phyloP scores from a whole-genome alignment of 2,888 invertebrate species.

The Drosophila rubida region DNA sequence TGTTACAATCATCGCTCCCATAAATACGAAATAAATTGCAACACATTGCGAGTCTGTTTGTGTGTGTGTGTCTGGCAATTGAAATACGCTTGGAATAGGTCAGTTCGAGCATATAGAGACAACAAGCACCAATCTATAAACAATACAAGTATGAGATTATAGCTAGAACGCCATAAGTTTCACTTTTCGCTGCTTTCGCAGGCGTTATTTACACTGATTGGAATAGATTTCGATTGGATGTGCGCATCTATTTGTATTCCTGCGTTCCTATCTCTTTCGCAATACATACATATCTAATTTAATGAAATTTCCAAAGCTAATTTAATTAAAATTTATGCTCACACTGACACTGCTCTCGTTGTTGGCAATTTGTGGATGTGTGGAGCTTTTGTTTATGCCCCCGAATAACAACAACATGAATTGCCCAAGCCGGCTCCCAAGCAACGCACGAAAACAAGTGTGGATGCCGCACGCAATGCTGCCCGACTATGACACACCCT shows the following conservation, averaged over 20 bases:
- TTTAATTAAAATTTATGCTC: slow-evolving; percentile 36
- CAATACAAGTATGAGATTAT: slow-evolving; percentile 40
- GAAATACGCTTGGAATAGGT: slow-evolving; percentile 69
- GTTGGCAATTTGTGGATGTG: slow-evolving; percentile 33
- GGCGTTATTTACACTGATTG: slow-evolving; percentile 9
- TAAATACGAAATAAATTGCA: slow-evolving; percentile 18
- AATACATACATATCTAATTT: not conserved
- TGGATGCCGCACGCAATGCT: not conserved
- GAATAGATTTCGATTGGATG: slow-evolving; percentile 4
- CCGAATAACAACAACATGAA: slow-evolving; percentile 14
- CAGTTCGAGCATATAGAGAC: slow-evolving; percentile 46
- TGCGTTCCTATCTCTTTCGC: not conserved
- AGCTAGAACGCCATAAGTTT: slow-evolving; percentile 16
- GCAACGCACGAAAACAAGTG: slow-evolving; percentile 12
- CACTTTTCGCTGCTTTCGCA: slow-evolving; percentile 2
- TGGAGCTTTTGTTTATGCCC: slow-evolving; percentile 18
- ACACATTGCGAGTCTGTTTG: not conserved
- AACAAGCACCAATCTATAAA: slow-evolving; percentile 35
- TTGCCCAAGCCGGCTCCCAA: slow-evolving; percentile 14
- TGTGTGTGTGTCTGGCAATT: slow-evolving; percentile 49
- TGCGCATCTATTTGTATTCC: not conserved
- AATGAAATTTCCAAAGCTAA: slow-evolving; percentile 34
- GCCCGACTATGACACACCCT: not conserved
- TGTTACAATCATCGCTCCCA: slow-evolving; percentile 33
- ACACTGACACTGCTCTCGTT: not conserved